phyloP scores from a whole-genome alignment of 2,888 invertebrate genomes.

The Andricus quercusramuli region DNA sequence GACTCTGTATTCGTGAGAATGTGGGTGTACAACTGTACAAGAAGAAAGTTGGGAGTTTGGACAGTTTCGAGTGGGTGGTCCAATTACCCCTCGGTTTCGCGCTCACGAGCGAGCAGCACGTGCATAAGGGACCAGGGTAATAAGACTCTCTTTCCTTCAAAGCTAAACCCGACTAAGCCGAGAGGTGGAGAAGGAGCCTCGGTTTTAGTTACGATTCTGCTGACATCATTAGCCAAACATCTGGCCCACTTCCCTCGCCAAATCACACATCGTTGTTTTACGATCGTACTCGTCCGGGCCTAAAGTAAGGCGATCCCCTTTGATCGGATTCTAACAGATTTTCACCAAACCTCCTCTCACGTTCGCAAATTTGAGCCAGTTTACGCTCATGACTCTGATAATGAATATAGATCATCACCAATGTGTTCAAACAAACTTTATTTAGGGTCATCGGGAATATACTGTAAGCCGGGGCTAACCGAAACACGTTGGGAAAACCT shows the following conservation, averaged over 20 bases:
- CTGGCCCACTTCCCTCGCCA: slow-evolving; percentile 69
- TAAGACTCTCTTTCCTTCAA: slow-evolving; percentile 69
- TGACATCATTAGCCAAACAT: slow-evolving; percentile 79
- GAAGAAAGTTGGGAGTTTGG: slow-evolving; percentile 49
- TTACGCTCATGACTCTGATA: background rate
- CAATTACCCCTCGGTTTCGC: slow-evolving; percentile 77
- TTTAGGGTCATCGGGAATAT: background rate
- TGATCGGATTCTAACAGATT: slow-evolving; percentile 55
- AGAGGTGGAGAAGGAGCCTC: slow-evolving; percentile 58
- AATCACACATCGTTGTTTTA: slow-evolving; percentile 51
- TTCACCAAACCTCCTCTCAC: slow-evolving; percentile 43
- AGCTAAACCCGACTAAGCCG: slow-evolving; percentile 53
- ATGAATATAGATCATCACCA: background rate
- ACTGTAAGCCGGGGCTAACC: too few relatives aligned
- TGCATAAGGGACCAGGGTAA: slow-evolving; percentile 72
- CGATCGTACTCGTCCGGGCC: slow-evolving; percentile 47
- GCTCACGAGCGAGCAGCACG: slow-evolving; percentile 70
- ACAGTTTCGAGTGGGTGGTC: slow-evolving; percentile 74
- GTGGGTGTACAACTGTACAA: slow-evolving; percentile 47
- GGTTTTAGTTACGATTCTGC: slow-evolving; percentile 77
- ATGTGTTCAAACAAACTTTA: slow-evolving; percentile 8
- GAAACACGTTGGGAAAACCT: too few relatives aligned
- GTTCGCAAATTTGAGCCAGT: slow-evolving; percentile 46
- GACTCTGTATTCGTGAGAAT: slow-evolving; percentile 30
- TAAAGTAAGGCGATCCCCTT: slow-evolving; percentile 47